phyloP scores from a whole-genome alignment of 2,888 invertebrate genomes.

The Nymphalis polychloros region DNA sequence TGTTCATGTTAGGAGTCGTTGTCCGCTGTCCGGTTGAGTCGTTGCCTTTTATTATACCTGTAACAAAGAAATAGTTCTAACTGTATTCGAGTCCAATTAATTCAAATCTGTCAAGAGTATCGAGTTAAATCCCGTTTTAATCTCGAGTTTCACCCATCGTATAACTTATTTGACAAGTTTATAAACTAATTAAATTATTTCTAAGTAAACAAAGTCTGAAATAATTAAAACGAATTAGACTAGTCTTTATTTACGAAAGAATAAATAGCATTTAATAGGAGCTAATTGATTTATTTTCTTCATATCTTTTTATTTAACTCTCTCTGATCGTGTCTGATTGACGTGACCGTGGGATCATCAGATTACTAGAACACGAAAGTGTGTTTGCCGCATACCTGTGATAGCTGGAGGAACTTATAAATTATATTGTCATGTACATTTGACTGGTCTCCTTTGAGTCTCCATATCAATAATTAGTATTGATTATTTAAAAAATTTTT shows the following conservation, averaged over 20 bases:
- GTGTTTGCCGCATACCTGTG: no score
- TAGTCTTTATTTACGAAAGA: not conserved
- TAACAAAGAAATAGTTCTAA: conserved; percentile 50
- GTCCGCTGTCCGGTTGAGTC: conserved; percentile 4
- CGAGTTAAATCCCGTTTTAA: conserved; percentile 25
- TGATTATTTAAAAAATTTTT: no score
- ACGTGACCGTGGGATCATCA: no score
- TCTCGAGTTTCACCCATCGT: conserved; percentile 13
- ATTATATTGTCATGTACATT: no score
- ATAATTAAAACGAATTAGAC: conserved; percentile 7
- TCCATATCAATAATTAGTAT: no score
- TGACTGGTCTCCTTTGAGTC: no score
- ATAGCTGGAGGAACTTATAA: no score
- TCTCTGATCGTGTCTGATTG: no score
- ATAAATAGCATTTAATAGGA: not conserved
- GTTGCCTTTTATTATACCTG: conserved; percentile 50
- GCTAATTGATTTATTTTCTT: not conserved
- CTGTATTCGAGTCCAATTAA: conserved; percentile 28
- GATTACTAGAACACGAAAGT: no score
- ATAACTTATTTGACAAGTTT: conserved; percentile 26
- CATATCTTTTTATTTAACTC: no score
- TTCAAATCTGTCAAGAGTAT: conserved; percentile 29
- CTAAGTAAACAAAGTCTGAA: conserved; percentile 17
- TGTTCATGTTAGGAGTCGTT: conserved; percentile 39
- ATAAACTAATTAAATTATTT: conserved; percentile 20